Conservation (phyloP, 1,140 invertebrate genomes). For the Drosophila repletoides region DNA sequence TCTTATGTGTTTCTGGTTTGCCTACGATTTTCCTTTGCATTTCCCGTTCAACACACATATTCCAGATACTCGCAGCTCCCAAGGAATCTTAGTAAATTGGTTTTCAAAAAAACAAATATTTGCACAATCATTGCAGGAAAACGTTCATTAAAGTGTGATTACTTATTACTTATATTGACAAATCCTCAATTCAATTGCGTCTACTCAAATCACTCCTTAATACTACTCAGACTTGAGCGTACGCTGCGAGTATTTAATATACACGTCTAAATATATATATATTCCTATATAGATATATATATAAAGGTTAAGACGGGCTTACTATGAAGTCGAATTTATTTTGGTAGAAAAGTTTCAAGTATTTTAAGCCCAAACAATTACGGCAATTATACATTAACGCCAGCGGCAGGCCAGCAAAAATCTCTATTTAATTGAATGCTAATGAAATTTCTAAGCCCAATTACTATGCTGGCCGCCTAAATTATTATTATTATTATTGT, state of each 20-base stretch:
- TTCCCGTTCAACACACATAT: constrained; percentile 4
- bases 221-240: too few species aligned
- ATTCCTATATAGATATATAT: too few species aligned
- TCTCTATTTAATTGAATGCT: neutral
- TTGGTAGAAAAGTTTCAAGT: neutral
- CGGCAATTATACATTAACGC: neutral
- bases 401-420: neutral
- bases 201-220: too few species aligned
- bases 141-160: neutral
- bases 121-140: neutral
- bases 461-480: neutral
- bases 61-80: neutral
- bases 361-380: neutral
- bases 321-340: neutral
- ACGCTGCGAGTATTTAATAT: too few species aligned
- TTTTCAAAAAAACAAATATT: constrained; percentile 10
- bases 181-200: too few species aligned
- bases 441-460: neutral
- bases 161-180: too few species aligned
- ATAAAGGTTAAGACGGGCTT: too few species aligned
- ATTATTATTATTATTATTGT: too few species aligned
- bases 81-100: constrained; percentile 43
- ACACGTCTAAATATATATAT: too few species aligned
- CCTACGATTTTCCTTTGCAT: constrained; percentile 9
- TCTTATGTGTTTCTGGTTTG: constrained; percentile 19